Evolutionary conservation across 2,888 invertebrate genomes (phyloP).

Genomic region (Thumatha senex): DNA sequence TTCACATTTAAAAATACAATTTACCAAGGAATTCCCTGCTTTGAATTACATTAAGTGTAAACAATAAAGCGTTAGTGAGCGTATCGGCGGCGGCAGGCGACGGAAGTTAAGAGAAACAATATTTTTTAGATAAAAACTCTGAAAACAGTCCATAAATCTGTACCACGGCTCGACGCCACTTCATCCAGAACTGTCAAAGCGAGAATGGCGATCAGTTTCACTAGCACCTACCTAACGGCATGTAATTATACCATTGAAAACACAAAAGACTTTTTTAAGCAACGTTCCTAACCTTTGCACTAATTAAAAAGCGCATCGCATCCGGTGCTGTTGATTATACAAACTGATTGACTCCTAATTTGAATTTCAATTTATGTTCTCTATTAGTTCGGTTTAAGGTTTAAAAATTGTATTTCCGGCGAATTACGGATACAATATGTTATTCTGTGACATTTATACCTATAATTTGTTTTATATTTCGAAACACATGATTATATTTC

Average conservation of each 20-base stretch:
- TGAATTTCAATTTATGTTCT: constrained; percentile 70
- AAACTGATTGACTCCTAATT: constrained; percentile 72
- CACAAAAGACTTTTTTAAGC: constrained; percentile 54
- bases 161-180: constrained; percentile 57
- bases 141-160: constrained; percentile 79
- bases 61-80: constrained; percentile 80
- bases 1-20: constrained; percentile 79
- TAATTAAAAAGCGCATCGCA: constrained; percentile 72
- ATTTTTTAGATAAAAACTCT: constrained; percentile 80
- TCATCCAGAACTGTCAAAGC: constrained; percentile 69
- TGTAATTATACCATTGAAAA: constrained; percentile 48
- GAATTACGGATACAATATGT: constrained; percentile 57
- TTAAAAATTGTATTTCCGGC: constrained; percentile 66
- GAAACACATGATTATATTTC: constrained; percentile 37
- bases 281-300: constrained; percentile 69
- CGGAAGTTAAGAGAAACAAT: constrained; percentile 82
- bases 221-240: constrained; percentile 35
- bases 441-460: constrained; percentile 55
- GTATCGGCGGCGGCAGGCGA: constrained; percentile 78
- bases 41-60: constrained; percentile 83
- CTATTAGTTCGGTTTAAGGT: constrained; percentile 59
- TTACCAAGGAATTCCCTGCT: constrained; percentile 80
- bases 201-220: constrained; percentile 40
- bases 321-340: constrained; percentile 68
- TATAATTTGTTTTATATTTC: constrained; percentile 51